Base-by-base conservation (phyloP, 2,888 invertebrate species). In the Agrypnus murinus region DNA sequence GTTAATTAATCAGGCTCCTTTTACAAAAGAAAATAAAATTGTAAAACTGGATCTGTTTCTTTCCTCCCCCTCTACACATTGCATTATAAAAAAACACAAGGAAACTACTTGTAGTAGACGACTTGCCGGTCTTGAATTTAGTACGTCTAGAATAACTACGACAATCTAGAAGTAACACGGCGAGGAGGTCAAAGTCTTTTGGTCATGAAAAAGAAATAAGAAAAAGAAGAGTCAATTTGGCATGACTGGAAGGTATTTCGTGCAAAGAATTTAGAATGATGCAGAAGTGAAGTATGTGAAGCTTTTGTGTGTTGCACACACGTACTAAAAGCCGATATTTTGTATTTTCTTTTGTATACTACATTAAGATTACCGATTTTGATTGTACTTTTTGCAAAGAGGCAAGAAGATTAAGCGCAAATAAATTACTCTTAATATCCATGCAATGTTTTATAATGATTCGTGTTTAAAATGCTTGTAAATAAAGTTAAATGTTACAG, bases 171-270 rank as follows among this genome's bases (percentile, higher is more conserved):
- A 15, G 34, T n/a, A 63, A 12, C n/a, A n/a, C 38, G 7, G 45
- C 36, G 48, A 32, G 63, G 48, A 32, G 63, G 46, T 63, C 48
- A 48, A 63, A 63, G 63, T 14, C 63, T 63, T 50, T 45, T n/a
- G 10, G 48, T 32, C 50, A 19, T 14, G 36, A 38, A 63, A 63
- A 36, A 63, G 50, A 63, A 48, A 63, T 15, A 62, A 34, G 34
- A 62, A n/a, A n/a, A n/a, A n/a, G n/a, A n/a, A n/a, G n/a, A 48
- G 45, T 3, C 31, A 34, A 62, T 34, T 63, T 63, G 57, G 32
- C 36, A 45, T 45, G 58, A 32, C 40, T 45, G 14, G 15, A n/a
- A 15, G 34, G 40, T 58, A 58, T 19, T 17, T 12, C 58, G 58
- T 40, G 58, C 40, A 14, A 43, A 59, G 58, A 59, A 59, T 40